Evolutionary conservation across 2,888 invertebrate genomes (phyloP).

Genomic region (Onthophagus sagittarius): DNA sequence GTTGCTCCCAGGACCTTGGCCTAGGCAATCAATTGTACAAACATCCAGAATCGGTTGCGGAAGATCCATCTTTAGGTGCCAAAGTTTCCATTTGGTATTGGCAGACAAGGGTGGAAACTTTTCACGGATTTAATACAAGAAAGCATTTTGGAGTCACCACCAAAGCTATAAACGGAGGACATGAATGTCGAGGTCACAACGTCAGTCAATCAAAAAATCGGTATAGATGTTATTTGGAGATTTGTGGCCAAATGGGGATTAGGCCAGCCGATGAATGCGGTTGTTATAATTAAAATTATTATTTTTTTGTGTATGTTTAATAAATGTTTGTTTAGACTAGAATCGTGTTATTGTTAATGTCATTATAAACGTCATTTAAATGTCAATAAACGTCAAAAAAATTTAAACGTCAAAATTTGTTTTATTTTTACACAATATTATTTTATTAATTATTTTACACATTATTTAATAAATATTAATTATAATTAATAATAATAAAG

Average conservation of each 20-base stretch:
- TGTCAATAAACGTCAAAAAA: too few species aligned
- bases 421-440: too few species aligned
- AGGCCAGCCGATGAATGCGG: not conserved
- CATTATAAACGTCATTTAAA: too few species aligned
- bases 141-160: not conserved
- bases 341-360: too few species aligned
- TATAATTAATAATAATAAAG: too few species aligned
- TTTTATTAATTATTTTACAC: too few species aligned
- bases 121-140: not conserved
- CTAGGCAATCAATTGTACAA: not conserved
- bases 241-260: not conserved
- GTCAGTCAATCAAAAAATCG: not conserved
- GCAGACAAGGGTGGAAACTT: not conserved
- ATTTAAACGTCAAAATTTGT: too few species aligned
- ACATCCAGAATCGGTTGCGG: not conserved
- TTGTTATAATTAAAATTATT: not conserved
- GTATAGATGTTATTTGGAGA: not conserved
- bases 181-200: not conserved
- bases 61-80: not conserved
- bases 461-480: too few species aligned
- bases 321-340: too few species aligned
- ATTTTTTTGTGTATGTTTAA: too few species aligned
- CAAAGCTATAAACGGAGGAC: conserved; percentile 2
- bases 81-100: conserved; percentile 1
- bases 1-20: not conserved